Evolutionary conservation across 2,113 vertebrate genomes (phyloP).

Genomic region (Loxodonta africana): DNA sequence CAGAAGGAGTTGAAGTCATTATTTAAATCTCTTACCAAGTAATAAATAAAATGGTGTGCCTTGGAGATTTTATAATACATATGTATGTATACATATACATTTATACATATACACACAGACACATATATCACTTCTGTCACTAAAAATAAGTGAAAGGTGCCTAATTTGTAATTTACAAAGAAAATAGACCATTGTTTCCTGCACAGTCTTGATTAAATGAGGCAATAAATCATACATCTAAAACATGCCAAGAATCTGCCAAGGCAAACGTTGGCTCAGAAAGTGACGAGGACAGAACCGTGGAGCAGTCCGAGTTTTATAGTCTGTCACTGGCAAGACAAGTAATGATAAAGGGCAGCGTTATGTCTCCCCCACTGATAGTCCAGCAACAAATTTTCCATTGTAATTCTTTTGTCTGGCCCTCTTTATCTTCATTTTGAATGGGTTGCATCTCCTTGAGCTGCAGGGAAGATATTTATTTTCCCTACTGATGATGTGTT

Average conservation of each 20-base stretch:
- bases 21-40: constrained; percentile 82
- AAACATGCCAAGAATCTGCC: constrained; percentile 87
- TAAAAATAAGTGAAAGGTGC: constrained; percentile 74
- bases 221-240: constrained; percentile 89
- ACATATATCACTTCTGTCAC: constrained; percentile 77
- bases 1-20: constrained; percentile 74
- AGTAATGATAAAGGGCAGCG: constrained; percentile 87
- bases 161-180: constrained; percentile 86
- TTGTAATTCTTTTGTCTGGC: constrained; percentile 81
- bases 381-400: constrained; percentile 83
- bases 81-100: not conserved
- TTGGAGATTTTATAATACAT: not conserved
- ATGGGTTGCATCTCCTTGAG: constrained; percentile 51
- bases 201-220: constrained; percentile 89
- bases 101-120: not conserved
- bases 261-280: constrained; percentile 82
- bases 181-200: constrained; percentile 87
- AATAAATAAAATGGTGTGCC: constrained; percentile 83
- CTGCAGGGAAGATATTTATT: constrained; percentile 27
- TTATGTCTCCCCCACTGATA: constrained; percentile 77
- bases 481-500: constrained; percentile 50
- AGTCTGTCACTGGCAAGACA: constrained; percentile 86
- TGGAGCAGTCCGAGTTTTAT: constrained; percentile 84
- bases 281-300: constrained; percentile 84
- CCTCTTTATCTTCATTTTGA: constrained; percentile 84